A percentile compares a stretch with the other conserved stretches of the same genome.
These are phyloP conservation scores for Penelope pileata DNA, from an alignment of 2,113 vertebrate species.

Conservation along the genomic window DNA sequence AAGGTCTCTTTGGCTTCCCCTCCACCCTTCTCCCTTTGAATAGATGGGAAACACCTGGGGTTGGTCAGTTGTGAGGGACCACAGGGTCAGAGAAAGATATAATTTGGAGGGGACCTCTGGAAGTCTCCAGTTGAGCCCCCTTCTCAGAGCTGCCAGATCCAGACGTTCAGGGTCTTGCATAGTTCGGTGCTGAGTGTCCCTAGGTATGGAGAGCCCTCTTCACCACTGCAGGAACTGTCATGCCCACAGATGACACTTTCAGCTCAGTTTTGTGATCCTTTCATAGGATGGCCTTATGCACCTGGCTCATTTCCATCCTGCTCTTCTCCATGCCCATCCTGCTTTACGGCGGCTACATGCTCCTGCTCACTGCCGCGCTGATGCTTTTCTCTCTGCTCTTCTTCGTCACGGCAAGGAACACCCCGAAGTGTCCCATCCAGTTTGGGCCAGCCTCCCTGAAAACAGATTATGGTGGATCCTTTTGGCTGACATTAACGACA, in stretches of 20 bases:
- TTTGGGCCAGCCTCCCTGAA: conserved; percentile 80
- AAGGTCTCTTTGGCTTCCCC: not conserved
- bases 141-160: not conserved
- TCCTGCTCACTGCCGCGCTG: conserved; percentile 82
- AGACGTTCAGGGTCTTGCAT: not conserved
- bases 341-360: conserved; percentile 87
- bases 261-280: not conserved
- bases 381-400: conserved; percentile 87
- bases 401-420: conserved; percentile 81
- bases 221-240: accelerated
- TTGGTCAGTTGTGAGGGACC: no score
- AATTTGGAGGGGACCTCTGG: not conserved
- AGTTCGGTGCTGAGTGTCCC: not conserved
- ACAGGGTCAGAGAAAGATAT: not conserved
- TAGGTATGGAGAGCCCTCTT: not conserved
- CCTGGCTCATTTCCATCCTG: conserved; percentile 89
- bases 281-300: conserved; percentile 91
- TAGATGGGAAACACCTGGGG: not conserved
- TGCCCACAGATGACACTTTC: not conserved
- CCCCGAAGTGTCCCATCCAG: conserved; percentile 78
- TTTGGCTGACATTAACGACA: conserved; percentile 89
- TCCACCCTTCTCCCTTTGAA: not conserved
- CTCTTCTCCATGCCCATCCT: conserved; percentile 88
- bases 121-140: not conserved
- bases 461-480: conserved; percentile 84